Conservation (phyloP, 2,113 vertebrate genomes). For the Ptychochromis oligacanthus region DNA sequence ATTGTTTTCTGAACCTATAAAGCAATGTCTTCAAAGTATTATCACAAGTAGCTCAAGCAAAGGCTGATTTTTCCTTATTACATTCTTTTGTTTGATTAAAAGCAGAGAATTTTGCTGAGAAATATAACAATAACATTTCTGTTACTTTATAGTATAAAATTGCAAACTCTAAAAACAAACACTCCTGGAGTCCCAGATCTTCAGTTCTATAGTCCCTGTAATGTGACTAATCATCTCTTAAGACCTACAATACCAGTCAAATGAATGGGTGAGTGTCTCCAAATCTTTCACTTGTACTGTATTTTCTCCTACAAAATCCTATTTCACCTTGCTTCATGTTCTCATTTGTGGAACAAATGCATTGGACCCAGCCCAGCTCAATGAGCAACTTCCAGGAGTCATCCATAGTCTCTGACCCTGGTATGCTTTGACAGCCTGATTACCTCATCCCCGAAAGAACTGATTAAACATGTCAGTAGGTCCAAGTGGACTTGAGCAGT, state of each 20-base stretch:
- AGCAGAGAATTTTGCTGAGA: neutral
- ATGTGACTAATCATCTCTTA: neutral
- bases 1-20: neutral
- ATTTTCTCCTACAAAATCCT: too few species aligned
- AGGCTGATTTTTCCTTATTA: neutral
- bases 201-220: neutral
- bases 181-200: neutral
- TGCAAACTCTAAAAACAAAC: neutral
- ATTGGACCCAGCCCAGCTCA: slow-evolving; percentile 8
- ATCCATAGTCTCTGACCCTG: slow-evolving; percentile 1
- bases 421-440: slow-evolving; percentile 42
- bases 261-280: too few species aligned
- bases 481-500: slow-evolving; percentile 8
- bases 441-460: slow-evolving; percentile 34
- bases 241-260: too few species aligned
- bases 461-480: slow-evolving; percentile 35
- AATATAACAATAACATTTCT: neutral
- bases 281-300: too few species aligned
- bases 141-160: neutral
- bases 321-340: neutral
- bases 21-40: neutral
- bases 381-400: slow-evolving; percentile 18
- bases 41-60: neutral
- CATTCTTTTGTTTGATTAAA: neutral
- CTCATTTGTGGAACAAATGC: slow-evolving; percentile 11